Percentiles rank a stretch among this genome's conserved stretches.
Conservation (phyloP, 2,797 vertebrate genomes). For the Crenuchus spilurus region DNA sequence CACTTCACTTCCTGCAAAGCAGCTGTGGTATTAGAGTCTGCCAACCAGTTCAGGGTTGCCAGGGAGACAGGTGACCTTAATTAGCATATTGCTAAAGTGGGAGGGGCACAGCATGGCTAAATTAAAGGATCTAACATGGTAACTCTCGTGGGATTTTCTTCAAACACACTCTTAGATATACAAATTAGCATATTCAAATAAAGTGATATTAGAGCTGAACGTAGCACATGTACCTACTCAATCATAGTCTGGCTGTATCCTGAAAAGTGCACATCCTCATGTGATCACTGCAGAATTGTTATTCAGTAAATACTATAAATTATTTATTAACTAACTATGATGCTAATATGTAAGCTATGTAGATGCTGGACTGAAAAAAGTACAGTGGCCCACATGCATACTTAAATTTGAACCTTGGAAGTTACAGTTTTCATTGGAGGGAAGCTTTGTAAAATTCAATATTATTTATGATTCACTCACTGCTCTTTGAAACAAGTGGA, state of each 20-base stretch:
- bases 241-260: neutral
- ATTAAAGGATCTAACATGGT: slow-evolving; percentile 19
- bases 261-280: no score
- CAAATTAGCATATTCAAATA: slow-evolving; percentile 1
- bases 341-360: no score
- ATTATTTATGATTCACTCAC: no score
- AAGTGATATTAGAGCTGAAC: neutral
- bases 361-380: no score
- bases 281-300: no score
- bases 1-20: slow-evolving; percentile 20
- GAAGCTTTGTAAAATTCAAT: no score
- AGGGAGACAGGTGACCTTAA: slow-evolving; percentile 65
- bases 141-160: neutral
- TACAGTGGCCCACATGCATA: no score
- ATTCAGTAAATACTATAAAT: no score
- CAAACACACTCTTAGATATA: slow-evolving; percentile 32
- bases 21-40: slow-evolving; percentile 30
- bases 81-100: slow-evolving; percentile 66
- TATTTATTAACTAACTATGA: no score
- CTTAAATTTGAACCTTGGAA: no score
- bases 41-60: slow-evolving; percentile 56
- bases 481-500: no score
- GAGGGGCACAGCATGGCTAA: slow-evolving; percentile 46
- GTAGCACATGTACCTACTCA: neutral
- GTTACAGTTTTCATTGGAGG: no score